A percentile compares a stretch with the other conserved stretches of the same genome.
These are phyloP conservation scores for Gymnocephalus cernua DNA, from an alignment of 2,113 vertebrate species.

Conservation along the genomic window DNA sequence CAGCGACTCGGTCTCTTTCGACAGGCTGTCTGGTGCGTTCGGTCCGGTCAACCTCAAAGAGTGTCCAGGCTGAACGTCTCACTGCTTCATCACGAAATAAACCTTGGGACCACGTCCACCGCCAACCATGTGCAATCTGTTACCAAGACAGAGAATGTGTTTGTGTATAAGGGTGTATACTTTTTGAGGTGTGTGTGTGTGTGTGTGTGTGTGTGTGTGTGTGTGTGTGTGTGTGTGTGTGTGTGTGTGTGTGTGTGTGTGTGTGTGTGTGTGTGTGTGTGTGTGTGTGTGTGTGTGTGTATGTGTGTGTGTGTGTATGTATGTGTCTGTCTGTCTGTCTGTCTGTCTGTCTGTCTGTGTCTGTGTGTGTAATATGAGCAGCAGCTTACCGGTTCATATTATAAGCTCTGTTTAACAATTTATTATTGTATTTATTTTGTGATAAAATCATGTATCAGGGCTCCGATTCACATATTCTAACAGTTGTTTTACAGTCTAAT, in stretches of 20 bases:
- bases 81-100: constrained; percentile 14
- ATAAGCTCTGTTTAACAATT: constrained; percentile 53
- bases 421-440: constrained; percentile 84
- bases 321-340: background rate
- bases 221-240: background rate
- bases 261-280: background rate
- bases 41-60: constrained; percentile 89
- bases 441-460: constrained; percentile 39
- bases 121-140: constrained; percentile 77
- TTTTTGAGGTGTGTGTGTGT: constrained; percentile 30
- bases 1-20: constrained; percentile 77
- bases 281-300: background rate
- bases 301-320: constrained; percentile 1
- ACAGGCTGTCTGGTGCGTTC: constrained; percentile 81
- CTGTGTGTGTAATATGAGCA: constrained; percentile 29
- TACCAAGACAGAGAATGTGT: constrained; percentile 76
- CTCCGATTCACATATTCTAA: constrained; percentile 48
- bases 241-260: background rate
- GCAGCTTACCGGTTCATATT: constrained; percentile 41
- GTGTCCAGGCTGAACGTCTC: constrained; percentile 85
- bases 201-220: constrained; percentile 12
- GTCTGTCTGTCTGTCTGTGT: constrained; percentile 12
- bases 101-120: constrained; percentile 73
- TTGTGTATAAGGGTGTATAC: constrained; percentile 49
- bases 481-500: constrained; percentile 35